Base-by-base conservation (phyloP, 2,888 invertebrate species). In the Zelleria hepariella region DNA sequence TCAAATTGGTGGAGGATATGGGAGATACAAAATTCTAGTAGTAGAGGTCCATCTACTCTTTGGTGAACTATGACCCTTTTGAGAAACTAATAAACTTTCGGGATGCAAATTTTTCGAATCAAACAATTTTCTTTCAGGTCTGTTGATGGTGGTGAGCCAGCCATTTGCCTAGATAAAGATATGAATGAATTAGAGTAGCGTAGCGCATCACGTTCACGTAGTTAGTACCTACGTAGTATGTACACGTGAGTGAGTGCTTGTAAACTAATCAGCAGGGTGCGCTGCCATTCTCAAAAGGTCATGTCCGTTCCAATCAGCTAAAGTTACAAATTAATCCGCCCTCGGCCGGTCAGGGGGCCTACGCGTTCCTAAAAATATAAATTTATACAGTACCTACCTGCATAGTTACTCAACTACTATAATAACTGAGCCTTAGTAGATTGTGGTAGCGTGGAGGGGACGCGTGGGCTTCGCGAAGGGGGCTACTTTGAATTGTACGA, bases 361-460 rank as follows among this genome's bases (percentile, higher is more conserved):
- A 42, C 32, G 32, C 32, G 32, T 42, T 42, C 32, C 32, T 42
- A 42, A 42, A 42, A 42, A 42, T 42, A 15, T n/a, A n/a, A n/a
- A n/a, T n/a, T n/a, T n/a, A n/a, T n/a, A n/a, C n/a, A n/a, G n/a
- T n/a, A n/a, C n/a, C n/a, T n/a, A n/a, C n/a, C n/a, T 15, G 32
- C 32, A 10, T 42, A 42, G 32, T 42, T 42, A 42, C 32, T 42
- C 32, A 42, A 42, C 32, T 32, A 5, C 10, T 10, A 2, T 5
- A 5, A 7, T 42, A 15, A n/a, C 32, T 15, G 15, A 42, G 32
- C 32, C 10, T 3, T 67, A 65, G 66, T 66, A 66, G 70, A 68
- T 66, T 68, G 67, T 65, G 65, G 70, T 66, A 66, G 70, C 68
- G 66, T 68, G 67, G 65, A 64, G 70, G 60, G 52, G 61, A 58